Conservation (phyloP, 92 coral and sea anemone genomes). For the Chrysogorgia sp. region DNA sequence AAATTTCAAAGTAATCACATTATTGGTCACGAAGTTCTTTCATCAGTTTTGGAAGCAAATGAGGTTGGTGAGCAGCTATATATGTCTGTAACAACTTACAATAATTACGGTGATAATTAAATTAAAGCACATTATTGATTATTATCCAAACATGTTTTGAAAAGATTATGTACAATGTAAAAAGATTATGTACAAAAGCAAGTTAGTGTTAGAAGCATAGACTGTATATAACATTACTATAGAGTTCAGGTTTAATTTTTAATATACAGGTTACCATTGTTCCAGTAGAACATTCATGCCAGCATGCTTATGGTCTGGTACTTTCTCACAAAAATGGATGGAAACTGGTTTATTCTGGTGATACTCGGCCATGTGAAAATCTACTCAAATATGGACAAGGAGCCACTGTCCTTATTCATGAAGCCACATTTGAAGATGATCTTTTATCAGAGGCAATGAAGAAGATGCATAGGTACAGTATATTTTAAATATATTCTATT, state of each 20-base stretch:
- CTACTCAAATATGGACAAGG: slow-evolving; percentile 71
- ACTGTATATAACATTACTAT: too few relatives aligned
- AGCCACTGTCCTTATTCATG: slow-evolving; percentile 96
- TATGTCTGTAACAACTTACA: too few relatives aligned
- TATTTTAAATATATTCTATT: too few relatives aligned
- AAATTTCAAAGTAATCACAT: background rate
- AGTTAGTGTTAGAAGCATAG: too few relatives aligned
- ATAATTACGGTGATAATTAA: too few relatives aligned
- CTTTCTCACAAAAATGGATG: slow-evolving; percentile 74
- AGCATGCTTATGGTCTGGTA: slow-evolving; percentile 85
- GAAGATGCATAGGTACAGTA: slow-evolving; percentile 88
- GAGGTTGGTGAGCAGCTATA: background rate
- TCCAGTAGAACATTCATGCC: slow-evolving; percentile 86
- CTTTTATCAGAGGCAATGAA: slow-evolving; percentile 75
- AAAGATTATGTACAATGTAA: background rate
- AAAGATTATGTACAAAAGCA: background rate
- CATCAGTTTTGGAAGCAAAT: slow-evolving; percentile 19
- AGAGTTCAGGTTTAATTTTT: background rate
- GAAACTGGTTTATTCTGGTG: slow-evolving; percentile 95
- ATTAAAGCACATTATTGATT: too few relatives aligned
- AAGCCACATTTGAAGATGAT: slow-evolving; percentile 94
- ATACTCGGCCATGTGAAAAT: slow-evolving; percentile 76
- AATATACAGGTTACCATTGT: slow-evolving; percentile 69
- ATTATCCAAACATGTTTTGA: background rate
- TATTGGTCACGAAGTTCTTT: slow-evolving; percentile 7